Conservation (phyloP, 2,797 vertebrate genomes). For the Nannoperca obscura region DNA sequence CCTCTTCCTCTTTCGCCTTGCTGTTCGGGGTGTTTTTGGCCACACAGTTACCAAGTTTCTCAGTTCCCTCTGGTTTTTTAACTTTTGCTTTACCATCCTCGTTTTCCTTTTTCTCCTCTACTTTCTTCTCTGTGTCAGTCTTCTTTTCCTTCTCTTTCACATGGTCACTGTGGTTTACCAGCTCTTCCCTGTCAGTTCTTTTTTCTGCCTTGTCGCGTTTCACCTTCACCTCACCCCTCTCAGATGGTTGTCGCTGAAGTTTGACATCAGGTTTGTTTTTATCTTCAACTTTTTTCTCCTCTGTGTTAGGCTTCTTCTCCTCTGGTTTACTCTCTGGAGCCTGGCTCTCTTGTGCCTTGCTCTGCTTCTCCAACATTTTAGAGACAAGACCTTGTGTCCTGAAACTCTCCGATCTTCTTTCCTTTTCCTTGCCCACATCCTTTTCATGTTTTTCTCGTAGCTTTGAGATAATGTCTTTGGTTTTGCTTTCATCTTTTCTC, state of each 20-base stretch:
- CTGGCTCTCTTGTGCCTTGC: conserved; percentile 81
- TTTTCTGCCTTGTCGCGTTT: conserved; percentile 72
- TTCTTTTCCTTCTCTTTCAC: conserved; percentile 65
- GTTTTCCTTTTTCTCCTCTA: conserved; percentile 55
- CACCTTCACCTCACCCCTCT: conserved; percentile 52
- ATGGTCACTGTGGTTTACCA: conserved; percentile 69
- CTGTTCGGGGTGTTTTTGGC: conserved; percentile 67
- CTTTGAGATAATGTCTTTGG: conserved; percentile 85
- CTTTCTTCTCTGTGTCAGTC: conserved; percentile 47
- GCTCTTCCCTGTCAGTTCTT: conserved; percentile 65
- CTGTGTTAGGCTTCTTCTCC: conserved; percentile 65
- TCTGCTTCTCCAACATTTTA: conserved; percentile 85
- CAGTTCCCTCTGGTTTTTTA: conserved; percentile 19
- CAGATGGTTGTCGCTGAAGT: conserved; percentile 61
- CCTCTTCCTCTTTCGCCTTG: conserved; percentile 77
- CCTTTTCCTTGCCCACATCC: conserved; percentile 82
- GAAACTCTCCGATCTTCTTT: conserved; percentile 79
- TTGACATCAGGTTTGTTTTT: conserved; percentile 65
- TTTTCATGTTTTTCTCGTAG: conserved; percentile 82
- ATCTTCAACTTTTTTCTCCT: conserved; percentile 65
- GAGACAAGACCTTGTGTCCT: conserved; percentile 84
- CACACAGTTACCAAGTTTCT: conserved; percentile 75
- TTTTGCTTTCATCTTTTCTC: conserved; percentile 81
- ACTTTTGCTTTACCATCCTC: conserved; percentile 70
- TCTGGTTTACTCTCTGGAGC: conserved; percentile 77